Conservation (phyloP, 2,113 vertebrate species). For the Raja brachyura region DNA sequence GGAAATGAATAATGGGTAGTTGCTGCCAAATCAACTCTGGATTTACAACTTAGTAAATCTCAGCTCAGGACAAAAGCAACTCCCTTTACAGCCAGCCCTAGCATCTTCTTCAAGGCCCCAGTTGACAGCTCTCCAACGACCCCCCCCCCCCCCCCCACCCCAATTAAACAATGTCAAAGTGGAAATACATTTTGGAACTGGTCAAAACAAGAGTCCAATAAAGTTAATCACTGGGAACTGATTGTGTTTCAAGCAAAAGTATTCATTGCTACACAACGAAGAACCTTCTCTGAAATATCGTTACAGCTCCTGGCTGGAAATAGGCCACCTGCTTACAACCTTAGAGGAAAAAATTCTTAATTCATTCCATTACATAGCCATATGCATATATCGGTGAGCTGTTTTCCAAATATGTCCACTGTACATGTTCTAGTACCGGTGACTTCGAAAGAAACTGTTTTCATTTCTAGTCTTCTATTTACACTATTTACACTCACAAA, state of each 20-base stretch:
- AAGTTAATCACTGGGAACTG: background rate
- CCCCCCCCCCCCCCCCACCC: no score
- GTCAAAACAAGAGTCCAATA: background rate
- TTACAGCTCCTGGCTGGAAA: background rate
- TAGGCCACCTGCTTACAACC: background rate
- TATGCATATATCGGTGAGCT: background rate
- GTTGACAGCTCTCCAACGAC: background rate
- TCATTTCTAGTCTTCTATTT: background rate
- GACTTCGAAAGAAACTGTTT: background rate
- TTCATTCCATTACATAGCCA: background rate
- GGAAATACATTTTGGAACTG: background rate
- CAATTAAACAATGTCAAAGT: background rate
- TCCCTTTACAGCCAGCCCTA: background rate
- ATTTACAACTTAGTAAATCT: constrained; percentile 19
- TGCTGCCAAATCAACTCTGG: background rate
- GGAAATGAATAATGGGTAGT: background rate
- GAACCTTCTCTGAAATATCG: background rate
- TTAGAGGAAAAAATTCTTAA: background rate
- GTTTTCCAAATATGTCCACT: background rate
- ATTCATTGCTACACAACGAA: background rate
- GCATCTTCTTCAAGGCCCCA: background rate
- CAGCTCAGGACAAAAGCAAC: background rate
- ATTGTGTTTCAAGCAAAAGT: background rate
- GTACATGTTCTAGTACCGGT: background rate
- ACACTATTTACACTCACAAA: background rate